phyloP scores from a whole-genome alignment of 2,888 invertebrate genomes.

The Athripsodes cinereus region DNA sequence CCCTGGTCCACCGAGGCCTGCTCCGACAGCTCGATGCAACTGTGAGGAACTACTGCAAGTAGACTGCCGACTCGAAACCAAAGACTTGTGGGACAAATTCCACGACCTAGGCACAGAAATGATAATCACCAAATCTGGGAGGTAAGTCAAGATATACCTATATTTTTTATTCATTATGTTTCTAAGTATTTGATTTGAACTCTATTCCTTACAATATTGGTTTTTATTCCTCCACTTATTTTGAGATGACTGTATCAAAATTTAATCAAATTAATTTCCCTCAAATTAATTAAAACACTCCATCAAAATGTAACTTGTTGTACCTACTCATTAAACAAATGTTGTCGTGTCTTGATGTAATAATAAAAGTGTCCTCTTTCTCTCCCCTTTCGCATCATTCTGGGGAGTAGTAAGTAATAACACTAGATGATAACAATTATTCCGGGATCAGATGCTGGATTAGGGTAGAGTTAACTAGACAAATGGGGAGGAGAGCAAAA shows the following conservation, averaged over 20 bases:
- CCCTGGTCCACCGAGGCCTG: conserved; percentile 38
- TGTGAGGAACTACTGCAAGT: conserved; percentile 78
- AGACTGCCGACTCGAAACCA: conserved; percentile 90
- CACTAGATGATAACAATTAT: neutral
- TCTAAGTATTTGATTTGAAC: too few species aligned
- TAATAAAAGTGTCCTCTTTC: neutral
- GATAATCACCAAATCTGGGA: conserved; percentile 97
- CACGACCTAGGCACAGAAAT: conserved; percentile 92
- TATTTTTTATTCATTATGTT: neutral
- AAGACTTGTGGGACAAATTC: conserved; percentile 96
- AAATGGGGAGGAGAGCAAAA: neutral
- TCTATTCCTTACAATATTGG: too few species aligned
- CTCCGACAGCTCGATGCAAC: conserved; percentile 55
- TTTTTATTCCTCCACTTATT: too few species aligned
- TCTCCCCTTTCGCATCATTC: neutral
- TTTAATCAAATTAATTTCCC: neutral
- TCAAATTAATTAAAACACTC: neutral
- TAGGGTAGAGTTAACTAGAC: neutral
- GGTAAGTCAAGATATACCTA: too few species aligned
- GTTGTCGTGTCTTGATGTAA: neutral
- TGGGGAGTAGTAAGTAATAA: neutral
- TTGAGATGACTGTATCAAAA: neutral
- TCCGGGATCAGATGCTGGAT: neutral
- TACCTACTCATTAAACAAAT: neutral
- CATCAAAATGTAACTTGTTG: neutral